Evolutionary conservation across 2,888 invertebrate genomes (phyloP).

Genomic region (Oligia latruncula): DNA sequence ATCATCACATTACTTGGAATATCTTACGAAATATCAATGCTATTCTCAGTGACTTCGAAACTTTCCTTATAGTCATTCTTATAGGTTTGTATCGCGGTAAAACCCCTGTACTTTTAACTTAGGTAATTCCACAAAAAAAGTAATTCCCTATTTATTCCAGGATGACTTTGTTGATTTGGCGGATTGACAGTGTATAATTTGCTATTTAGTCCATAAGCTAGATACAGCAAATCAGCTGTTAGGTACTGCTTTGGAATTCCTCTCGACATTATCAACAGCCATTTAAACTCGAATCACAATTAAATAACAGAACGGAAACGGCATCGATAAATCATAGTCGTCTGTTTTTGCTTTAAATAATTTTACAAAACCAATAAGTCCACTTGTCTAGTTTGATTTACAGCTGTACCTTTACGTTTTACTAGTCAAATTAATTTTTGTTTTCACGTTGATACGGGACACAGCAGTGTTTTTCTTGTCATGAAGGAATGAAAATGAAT

Average conservation of each 20-base stretch:
- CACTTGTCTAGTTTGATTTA: conserved; percentile 66
- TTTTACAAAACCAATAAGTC: conserved; percentile 69
- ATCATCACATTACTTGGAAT: not conserved
- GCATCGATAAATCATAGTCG: conserved; percentile 69
- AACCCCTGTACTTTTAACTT: not conserved
- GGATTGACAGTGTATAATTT: not conserved
- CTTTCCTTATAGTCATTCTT: conserved; percentile 8
- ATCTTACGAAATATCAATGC: not conserved
- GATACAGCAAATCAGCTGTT: not conserved
- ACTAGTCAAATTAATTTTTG: not conserved
- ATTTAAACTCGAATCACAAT: conserved; percentile 52
- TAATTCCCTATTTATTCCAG: too few species aligned
- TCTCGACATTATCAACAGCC: not conserved
- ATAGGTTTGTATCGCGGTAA: conserved; percentile 11
- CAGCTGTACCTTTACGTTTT: conserved; percentile 6
- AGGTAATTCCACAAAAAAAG: not conserved
- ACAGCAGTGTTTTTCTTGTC: not conserved
- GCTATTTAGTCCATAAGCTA: not conserved
- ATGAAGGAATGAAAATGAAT: not conserved
- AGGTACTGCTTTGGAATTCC: not conserved
- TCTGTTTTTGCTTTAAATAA: conserved; percentile 66
- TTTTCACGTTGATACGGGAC: not conserved
- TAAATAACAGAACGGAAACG: conserved; percentile 67
- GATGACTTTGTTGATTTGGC: not conserved
- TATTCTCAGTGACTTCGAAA: not conserved